Conservation (phyloP, 2,113 vertebrate species). For the Damaliscus lunatus region DNA sequence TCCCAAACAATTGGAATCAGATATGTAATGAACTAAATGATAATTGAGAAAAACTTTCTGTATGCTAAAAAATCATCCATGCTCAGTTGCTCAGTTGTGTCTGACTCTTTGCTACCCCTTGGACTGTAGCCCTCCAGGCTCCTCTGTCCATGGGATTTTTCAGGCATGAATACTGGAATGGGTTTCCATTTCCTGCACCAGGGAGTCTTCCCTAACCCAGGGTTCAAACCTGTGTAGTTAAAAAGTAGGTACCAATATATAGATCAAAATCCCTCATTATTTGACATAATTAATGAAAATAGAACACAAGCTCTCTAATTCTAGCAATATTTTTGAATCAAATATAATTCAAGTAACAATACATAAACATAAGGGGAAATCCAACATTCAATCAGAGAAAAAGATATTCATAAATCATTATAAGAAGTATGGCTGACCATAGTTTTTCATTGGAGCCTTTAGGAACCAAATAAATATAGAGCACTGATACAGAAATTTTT, state of each 20-base stretch:
- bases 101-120: background rate
- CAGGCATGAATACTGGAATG: background rate
- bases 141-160: background rate
- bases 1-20: background rate
- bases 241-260: background rate
- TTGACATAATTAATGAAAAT: background rate
- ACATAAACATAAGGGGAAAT: background rate
- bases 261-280: background rate
- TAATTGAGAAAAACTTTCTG: background rate
- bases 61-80: background rate
- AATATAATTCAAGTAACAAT: conserved; percentile 12
- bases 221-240: background rate
- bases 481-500: background rate
- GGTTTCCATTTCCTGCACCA: background rate
- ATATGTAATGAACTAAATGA: background rate
- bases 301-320: background rate
- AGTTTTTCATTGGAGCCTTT: background rate
- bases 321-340: background rate
- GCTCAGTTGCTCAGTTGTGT: background rate
- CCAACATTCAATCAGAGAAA: background rate
- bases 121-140: background rate
- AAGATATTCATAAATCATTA: background rate
- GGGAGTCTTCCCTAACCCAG: background rate
- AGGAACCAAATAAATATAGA: background rate
- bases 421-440: background rate